These are phyloP conservation scores for Sesia bembeciformis DNA, from an alignment of 2,888 invertebrate species.

Conservation along the genomic window DNA sequence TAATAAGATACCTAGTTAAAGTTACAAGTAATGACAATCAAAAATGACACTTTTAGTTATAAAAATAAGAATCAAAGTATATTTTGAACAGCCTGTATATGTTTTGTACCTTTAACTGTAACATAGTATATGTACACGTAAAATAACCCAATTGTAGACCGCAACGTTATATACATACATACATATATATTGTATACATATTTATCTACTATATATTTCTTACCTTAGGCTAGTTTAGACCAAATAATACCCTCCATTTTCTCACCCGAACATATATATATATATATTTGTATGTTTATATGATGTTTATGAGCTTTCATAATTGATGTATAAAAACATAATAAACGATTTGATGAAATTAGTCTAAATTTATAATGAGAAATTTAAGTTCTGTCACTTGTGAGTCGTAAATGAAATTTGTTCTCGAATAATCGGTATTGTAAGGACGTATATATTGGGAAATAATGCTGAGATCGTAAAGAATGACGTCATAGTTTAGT, in stretches of 20 bases:
- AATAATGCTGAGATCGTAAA: too few species aligned
- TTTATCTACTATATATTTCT: conserved; percentile 27
- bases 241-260: conserved; percentile 38
- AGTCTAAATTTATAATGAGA: too few species aligned
- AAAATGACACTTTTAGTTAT: neutral
- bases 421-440: too few species aligned
- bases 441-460: too few species aligned
- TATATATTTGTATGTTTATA: neutral
- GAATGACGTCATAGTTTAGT: too few species aligned
- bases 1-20: too few species aligned
- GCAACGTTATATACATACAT: conserved; percentile 2
- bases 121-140: conserved; percentile 2
- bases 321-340: neutral
- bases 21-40: too few species aligned
- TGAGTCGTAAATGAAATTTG: too few species aligned
- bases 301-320: neutral
- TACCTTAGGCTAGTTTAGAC: conserved; percentile 50
- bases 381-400: too few species aligned
- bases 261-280: conserved; percentile 4
- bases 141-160: conserved; percentile 13
- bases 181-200: conserved; percentile 17
- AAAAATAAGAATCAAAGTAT: neutral
- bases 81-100: conserved; percentile 20
- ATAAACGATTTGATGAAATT: too few species aligned
- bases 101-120: neutral